Conservation (phyloP, 2,113 vertebrate species). For the Phrynocephalus versicolor region DNA sequence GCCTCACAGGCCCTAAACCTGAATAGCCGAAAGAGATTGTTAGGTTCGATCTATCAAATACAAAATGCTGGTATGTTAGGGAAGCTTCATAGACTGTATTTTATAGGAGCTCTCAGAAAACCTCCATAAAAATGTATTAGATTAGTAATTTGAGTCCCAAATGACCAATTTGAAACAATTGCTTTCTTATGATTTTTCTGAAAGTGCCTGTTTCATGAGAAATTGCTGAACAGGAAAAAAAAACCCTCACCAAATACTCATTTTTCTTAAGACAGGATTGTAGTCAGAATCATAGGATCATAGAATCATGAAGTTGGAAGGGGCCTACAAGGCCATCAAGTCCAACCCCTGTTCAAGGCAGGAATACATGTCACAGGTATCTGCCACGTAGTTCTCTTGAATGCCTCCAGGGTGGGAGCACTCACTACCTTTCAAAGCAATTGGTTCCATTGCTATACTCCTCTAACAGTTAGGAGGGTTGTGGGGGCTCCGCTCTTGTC, state of each 20-base stretch:
- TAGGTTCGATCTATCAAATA: slow-evolving; percentile 69
- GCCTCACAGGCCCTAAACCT: slow-evolving; percentile 63
- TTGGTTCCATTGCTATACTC: too few species aligned
- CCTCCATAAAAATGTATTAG: slow-evolving; percentile 78
- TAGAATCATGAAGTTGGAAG: too few species aligned
- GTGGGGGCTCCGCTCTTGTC: too few species aligned
- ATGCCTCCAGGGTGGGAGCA: too few species aligned
- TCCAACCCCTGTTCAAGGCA: too few species aligned
- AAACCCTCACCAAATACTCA: slow-evolving; percentile 54
- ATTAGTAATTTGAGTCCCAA: slow-evolving; percentile 78
- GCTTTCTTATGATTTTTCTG: slow-evolving; percentile 78
- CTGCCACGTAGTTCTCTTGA: too few species aligned
- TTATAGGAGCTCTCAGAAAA: slow-evolving; percentile 74
- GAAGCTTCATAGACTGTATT: slow-evolving; percentile 71
- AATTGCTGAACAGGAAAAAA: slow-evolving; percentile 61
- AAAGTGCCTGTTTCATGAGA: slow-evolving; percentile 73
- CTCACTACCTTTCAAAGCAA: too few species aligned
- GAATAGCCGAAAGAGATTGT: slow-evolving; percentile 67
- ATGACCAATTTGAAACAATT: slow-evolving; percentile 76
- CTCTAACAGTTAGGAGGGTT: too few species aligned
- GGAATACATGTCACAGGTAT: too few species aligned
- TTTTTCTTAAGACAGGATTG: slow-evolving; percentile 67
- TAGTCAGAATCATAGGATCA: slow-evolving; percentile 63
- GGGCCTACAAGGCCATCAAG: too few species aligned
- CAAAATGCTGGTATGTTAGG: slow-evolving; percentile 68